phyloP scores from a whole-genome alignment of 2,888 invertebrate species.

The Napeogenes sylphis region DNA sequence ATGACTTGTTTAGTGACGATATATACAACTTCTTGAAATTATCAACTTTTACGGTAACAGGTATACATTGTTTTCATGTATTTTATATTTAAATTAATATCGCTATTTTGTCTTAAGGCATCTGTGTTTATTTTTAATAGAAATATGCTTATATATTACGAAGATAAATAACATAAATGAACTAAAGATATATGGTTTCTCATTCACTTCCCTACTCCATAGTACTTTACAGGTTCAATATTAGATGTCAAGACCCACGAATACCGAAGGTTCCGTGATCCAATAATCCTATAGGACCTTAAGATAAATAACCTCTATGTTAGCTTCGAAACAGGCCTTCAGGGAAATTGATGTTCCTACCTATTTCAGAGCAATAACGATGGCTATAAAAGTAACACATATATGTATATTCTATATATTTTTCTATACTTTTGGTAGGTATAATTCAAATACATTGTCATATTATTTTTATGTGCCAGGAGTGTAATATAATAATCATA shows the following conservation, averaged over 20 bases:
- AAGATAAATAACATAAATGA: not conserved
- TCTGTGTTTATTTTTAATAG: too few relatives aligned
- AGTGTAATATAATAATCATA: too few relatives aligned
- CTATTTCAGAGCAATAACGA: slow-evolving; percentile 16
- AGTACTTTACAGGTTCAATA: slow-evolving; percentile 25
- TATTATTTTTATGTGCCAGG: too few relatives aligned
- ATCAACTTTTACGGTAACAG: too few relatives aligned
- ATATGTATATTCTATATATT: too few relatives aligned
- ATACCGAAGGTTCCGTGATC: slow-evolving; percentile 41
- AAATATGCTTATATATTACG: too few relatives aligned
- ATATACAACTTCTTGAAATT: too few relatives aligned
- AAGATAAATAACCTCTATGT: slow-evolving; percentile 46
- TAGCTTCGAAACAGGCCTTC: slow-evolving; percentile 37
- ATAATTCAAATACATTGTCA: too few relatives aligned
- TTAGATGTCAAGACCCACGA: slow-evolving; percentile 37
- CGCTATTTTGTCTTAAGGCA: too few relatives aligned
- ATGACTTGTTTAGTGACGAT: not conserved
- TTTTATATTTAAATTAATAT: too few relatives aligned
- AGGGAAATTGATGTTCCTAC: slow-evolving; percentile 42
- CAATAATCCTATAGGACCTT: slow-evolving; percentile 47
- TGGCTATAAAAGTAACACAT: slow-evolving; percentile 1
- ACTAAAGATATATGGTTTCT: not conserved
- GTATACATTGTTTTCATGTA: too few relatives aligned
- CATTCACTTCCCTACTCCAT: slow-evolving; percentile 6
- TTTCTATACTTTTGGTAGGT: too few relatives aligned